Conservation (phyloP, 2,888 invertebrate genomes). For the Microctonus brassicae region DNA sequence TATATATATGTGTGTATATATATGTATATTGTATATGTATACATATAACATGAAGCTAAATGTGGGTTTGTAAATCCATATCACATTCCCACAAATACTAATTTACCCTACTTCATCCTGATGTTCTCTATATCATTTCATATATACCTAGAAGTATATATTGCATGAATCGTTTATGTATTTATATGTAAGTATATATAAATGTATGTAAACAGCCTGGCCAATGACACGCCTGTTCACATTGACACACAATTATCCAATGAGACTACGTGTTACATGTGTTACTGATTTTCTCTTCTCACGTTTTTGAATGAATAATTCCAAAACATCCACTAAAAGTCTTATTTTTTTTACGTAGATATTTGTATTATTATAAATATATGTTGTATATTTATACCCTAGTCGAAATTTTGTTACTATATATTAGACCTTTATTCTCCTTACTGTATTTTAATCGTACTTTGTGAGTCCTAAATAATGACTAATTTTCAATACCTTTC, state of each 20-base stretch:
- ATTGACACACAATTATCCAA: slow-evolving; percentile 29
- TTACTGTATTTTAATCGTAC: no score
- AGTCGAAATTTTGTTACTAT: no score
- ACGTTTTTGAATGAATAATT: slow-evolving; percentile 12
- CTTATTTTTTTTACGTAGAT: no score
- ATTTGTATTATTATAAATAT: no score
- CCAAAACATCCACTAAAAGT: background rate
- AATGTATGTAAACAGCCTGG: background rate
- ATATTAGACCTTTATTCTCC: no score
- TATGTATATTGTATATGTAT: background rate
- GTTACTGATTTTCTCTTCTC: background rate
- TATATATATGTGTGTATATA: background rate
- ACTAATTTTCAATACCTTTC: no score
- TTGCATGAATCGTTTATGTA: background rate
- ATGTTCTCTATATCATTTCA: background rate
- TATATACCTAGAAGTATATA: background rate
- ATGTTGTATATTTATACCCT: no score
- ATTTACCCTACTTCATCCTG: background rate
- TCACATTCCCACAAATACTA: no score
- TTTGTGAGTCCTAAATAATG: no score
- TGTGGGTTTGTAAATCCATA: slow-evolving; percentile 4
- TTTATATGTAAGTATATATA: background rate
- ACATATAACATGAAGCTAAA: background rate
- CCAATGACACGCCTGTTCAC: slow-evolving; percentile 19
- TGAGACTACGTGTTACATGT: background rate